These are phyloP conservation scores for Phrynocephalus forsythii DNA, from an alignment of 2,797 vertebrate species.

Conservation along the genomic window DNA sequence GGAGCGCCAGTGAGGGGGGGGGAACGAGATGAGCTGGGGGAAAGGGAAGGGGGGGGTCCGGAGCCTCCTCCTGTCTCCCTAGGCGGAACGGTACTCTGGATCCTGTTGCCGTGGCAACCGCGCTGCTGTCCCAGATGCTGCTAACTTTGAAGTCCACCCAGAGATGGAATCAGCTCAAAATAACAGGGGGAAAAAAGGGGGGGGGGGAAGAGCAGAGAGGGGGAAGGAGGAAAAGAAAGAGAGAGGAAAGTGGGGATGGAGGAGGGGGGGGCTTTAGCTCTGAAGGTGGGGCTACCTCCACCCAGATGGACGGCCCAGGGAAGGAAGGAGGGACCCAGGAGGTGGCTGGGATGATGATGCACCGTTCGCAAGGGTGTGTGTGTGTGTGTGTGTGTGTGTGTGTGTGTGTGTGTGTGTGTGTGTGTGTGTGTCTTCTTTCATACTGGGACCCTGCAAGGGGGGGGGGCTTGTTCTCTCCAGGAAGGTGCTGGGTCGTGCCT, in stretches of 20 bases:
- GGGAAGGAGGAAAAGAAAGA: too few species aligned
- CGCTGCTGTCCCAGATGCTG: conserved; percentile 78
- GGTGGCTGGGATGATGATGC: too few species aligned
- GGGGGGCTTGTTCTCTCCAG: too few species aligned
- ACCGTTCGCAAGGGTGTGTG: too few species aligned
- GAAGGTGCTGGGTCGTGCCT: background rate
- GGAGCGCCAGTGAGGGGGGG: too few species aligned
- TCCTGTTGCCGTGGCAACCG: conserved; percentile 81
- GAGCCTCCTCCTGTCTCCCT: conserved; percentile 63
- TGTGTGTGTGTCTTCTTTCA: too few species aligned
- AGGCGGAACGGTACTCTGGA: conserved; percentile 74
- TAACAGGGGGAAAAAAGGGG: conserved; percentile 53
- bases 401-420: too few species aligned
- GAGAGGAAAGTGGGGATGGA: too few species aligned
- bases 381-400: too few species aligned
- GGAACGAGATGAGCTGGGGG: background rate
- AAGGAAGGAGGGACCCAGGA: background rate
- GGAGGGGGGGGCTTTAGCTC: conserved; percentile 51
- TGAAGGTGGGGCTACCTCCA: conserved; percentile 66
- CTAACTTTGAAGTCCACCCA: conserved; percentile 79
- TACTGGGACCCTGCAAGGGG: too few species aligned
- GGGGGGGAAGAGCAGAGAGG: background rate
- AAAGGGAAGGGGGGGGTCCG: conserved; percentile 55
- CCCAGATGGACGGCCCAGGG: background rate
- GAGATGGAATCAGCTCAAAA: conserved; percentile 79